Evolutionary conservation across 2,888 invertebrate species (phyloP), one percentile per base, ranked within the genome.

Genomic region (Punctoribates punctum): DNA sequence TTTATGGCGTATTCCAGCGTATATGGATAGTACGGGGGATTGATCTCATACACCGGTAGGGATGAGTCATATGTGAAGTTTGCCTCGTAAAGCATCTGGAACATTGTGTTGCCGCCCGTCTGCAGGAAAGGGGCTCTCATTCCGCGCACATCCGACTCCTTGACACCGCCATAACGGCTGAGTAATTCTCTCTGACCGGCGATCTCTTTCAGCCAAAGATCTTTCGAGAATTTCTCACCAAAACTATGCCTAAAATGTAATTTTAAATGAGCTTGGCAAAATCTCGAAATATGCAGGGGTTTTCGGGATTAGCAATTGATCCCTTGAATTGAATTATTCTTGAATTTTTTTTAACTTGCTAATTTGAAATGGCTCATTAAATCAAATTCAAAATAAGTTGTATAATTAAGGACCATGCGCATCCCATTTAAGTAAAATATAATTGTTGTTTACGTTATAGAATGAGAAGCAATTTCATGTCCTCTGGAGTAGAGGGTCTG

Each of bases 381-480:
- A n/a, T n/a, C n/a, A n/a, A n/a, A n/a, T n/a, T n/a, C n/a, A n/a
- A n/a, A n/a, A n/a, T n/a, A n/a, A n/a, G n/a, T n/a, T n/a, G n/a
- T n/a, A n/a, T n/a, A n/a, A n/a, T n/a, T n/a, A n/a, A n/a, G n/a
- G 34, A 34, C 34, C 34, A 6, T 34, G 34, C 34, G 8, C 8
- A 34, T 34, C 4, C 8, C 34, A 34, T 6, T 8, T 34, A 6
- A 6, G 34, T 6, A 34, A 6, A 8, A 34, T 34, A 34, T 34
- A 6, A 8, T 34, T 34, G n/a, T 34, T 4, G 79, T 81, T 81
- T 80, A 84, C 83, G 85, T 84, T 83, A 98, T 91, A 81, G 96
- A 96, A 86, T 98, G 97, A 80, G 96, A 95, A 80, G 96, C 98
- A 86, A 98, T 92, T 88, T 98, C 97, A 84, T 97, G 96, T 83